Base-by-base conservation (phyloP, 2,113 vertebrate genomes). In the Excalfactoria chinensis region DNA sequence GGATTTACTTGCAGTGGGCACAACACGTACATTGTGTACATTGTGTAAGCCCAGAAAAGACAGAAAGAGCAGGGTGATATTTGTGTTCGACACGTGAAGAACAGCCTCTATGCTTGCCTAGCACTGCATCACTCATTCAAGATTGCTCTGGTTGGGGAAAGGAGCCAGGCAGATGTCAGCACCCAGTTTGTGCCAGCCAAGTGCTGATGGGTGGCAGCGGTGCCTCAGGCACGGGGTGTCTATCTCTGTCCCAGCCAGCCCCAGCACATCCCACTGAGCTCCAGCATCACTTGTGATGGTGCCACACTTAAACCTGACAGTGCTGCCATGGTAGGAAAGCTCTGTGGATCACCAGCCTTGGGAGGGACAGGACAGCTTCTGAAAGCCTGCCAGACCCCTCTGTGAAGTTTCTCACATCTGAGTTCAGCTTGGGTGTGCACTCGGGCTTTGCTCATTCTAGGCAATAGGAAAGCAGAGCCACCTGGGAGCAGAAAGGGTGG, bases 331-430 rank as follows among this genome's bases (percentile, higher is more conserved):
- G n/a, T 64, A 21, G 28, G 51, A 85, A 17, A 55, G 6, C 18
- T 34, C 34, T 3, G 0, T 3, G 3, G 0, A 48, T 43, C 84
- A 17, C 19, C 1, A 0, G 25, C 46, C 64, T 43, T 14, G 26
- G 6, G 51, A 60, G 16, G 2, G 34, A 63, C 23, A n/a, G 40
- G 23, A 86, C 51, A 49, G 5, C 28, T 41, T 44, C 28, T 35
- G 53, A 43, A 20, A 3, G 2, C 9, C 12, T 41, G 56, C 30
- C 4, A 3, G 25, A n/a, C 6, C 37, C 71, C 71, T 3, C 35
- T 17, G 25, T 21, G 35, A 23, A 17, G 44, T 9, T 49, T 16
- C 55, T 58, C 22, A 25, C 0, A 5, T 49, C 26, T 20, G 59
- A 58, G 53, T 2, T 59, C 17, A 28, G 78, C 44, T 81, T 71